Base-by-base conservation (phyloP, 2,888 invertebrate genomes). In the Tipula lateralis region DNA sequence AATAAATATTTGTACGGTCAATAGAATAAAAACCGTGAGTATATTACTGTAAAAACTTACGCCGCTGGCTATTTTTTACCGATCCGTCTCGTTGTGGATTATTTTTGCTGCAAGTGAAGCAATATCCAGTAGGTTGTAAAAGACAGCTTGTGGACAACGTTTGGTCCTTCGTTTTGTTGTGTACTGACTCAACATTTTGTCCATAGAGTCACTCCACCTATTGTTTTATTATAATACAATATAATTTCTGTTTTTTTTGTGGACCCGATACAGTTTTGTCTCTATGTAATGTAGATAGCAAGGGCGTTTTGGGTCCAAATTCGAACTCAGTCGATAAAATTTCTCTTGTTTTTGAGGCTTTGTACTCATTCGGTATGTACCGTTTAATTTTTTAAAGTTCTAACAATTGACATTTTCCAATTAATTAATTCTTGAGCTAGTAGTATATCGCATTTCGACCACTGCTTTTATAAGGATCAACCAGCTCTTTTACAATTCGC, bases 401-500 rank as follows among this genome's bases (percentile, higher is more conserved):
- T 13, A 50, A 84, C 84, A n/a, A 84, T 36, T 36, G 84, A 36
- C 29, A 84, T n/a, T 24, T 39, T 39, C 39, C 39, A 36, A 19
- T 36, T 39, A 16, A n/a, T 19, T n/a, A 84, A 24, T 36, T 84
- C 34, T 36, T 24, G 16, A 12, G 24, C 24, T 30, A 84, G 44
- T n/a, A 19, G 84, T 13, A 84, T 19, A 29, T 24, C 29, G 50
- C 29, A 44, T 39, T 29, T 44, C 39, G 13, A 50, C 29, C 39
- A 50, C 50, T 50, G 12, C 12, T 50, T 50, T 50, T 50, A 12
- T 50, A 50, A 50, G 50, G 50, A 16, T 16, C 16, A 84, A 39
- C 84, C 39, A 84, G 39, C 24, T 87, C 87, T 87, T 87, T 87
- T 44, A 88, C 87, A 39, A 87, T 86, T 86, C 86, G 85, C 85